Conservation (phyloP, 2,888 invertebrate species). For the Nephrocerus scutellatus region DNA sequence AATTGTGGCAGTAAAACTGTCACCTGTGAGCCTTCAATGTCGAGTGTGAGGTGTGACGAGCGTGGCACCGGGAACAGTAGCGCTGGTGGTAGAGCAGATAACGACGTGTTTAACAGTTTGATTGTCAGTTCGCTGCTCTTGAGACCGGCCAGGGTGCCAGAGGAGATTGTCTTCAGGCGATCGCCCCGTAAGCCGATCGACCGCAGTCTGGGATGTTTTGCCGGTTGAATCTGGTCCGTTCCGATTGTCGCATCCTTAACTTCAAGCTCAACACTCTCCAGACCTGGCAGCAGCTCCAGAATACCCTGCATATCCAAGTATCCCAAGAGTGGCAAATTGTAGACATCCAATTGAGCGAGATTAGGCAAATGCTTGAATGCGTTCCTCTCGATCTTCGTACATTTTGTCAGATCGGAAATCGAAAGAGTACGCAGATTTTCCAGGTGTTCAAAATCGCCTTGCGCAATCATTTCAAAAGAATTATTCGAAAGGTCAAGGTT, state of each 20-base stretch:
- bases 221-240: slow-evolving; percentile 71
- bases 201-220: slow-evolving; percentile 69
- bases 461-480: slow-evolving; percentile 68
- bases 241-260: slow-evolving; percentile 76
- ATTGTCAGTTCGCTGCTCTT: slow-evolving; percentile 65
- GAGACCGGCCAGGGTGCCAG: slow-evolving; percentile 76
- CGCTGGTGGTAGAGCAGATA: slow-evolving; percentile 70
- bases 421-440: slow-evolving; percentile 59
- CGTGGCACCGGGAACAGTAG: slow-evolving; percentile 80
- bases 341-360: slow-evolving; percentile 62
- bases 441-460: slow-evolving; percentile 68
- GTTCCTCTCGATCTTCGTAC: slow-evolving; percentile 72
- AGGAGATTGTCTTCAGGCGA: slow-evolving; percentile 68
- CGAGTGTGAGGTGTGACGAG: slow-evolving; percentile 71
- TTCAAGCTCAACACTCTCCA: slow-evolving; percentile 75
- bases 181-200: slow-evolving; percentile 68
- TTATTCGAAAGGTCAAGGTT: slow-evolving; percentile 75
- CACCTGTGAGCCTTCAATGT: slow-evolving; percentile 71
- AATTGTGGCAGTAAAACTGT: slow-evolving; percentile 70
- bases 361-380: slow-evolving; percentile 68
- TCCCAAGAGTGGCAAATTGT: slow-evolving; percentile 70
- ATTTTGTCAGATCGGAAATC: slow-evolving; percentile 60
- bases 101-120: slow-evolving; percentile 72
- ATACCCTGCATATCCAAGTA: slow-evolving; percentile 82
- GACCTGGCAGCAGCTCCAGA: slow-evolving; percentile 63